These are phyloP conservation scores for Torymus texanus DNA, from an alignment of 2,888 invertebrate genomes.

Conservation along the genomic window DNA sequence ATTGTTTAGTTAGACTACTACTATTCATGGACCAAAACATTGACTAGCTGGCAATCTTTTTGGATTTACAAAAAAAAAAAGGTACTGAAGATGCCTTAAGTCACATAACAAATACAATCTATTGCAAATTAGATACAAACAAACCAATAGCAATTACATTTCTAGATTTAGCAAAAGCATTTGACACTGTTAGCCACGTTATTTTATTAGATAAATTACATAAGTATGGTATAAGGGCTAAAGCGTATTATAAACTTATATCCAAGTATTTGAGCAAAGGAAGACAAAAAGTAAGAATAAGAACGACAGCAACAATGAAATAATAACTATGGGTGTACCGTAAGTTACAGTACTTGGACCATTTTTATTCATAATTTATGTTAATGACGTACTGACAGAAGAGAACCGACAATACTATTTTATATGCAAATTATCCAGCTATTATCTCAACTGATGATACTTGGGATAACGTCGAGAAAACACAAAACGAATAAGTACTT, in stretches of 20 bases:
- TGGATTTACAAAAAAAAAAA: constrained; percentile 53
- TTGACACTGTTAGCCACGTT: not conserved
- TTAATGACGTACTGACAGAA: not conserved
- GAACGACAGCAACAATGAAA: not conserved
- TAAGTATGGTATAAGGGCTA: not conserved
- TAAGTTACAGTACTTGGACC: not conserved
- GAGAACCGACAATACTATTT: not conserved
- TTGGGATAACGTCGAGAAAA: not conserved
- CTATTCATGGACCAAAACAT: too few relatives aligned
- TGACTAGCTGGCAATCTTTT: too few relatives aligned
- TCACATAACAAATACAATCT: not conserved
- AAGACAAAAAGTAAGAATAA: not conserved
- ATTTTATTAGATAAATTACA: not conserved
- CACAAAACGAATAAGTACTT: not conserved
- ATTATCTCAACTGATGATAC: not conserved
- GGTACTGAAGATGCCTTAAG: constrained; percentile 1
- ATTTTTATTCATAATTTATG: not conserved
- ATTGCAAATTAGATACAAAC: not conserved
- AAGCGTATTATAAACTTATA: not conserved
- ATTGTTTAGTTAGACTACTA: too few relatives aligned
- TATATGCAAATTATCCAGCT: not conserved
- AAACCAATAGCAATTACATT: not conserved
- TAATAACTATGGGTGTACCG: not conserved
- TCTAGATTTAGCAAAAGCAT: not conserved
- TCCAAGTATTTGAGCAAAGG: not conserved